Conservation (phyloP, 2,797 vertebrate genomes). For the Alfaro cultratus region DNA sequence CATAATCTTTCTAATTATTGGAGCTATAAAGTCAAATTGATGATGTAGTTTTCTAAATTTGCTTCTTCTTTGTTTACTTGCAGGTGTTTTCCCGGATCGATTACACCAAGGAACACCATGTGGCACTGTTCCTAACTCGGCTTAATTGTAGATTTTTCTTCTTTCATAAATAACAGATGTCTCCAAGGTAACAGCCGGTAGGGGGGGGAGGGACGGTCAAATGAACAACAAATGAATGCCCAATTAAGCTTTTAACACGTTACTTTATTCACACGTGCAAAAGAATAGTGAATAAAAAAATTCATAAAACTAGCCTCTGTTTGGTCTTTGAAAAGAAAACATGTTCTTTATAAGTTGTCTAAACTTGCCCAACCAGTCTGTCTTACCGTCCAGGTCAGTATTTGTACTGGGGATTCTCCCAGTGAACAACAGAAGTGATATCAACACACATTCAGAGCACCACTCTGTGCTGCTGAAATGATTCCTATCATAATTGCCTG, state of each 20-base stretch:
- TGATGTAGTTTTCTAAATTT: slow-evolving; percentile 16
- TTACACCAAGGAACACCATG: neutral
- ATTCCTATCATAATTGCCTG: slow-evolving; percentile 53
- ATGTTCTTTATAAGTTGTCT: neutral
- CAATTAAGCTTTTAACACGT: neutral
- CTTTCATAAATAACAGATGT: neutral
- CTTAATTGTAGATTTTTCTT: slow-evolving; percentile 1
- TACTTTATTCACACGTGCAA: neutral
- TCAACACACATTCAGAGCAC: slow-evolving; percentile 16
- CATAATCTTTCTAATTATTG: neutral
- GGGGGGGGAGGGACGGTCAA: neutral
- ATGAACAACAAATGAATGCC: slow-evolving; percentile 23
- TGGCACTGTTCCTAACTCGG: neutral
- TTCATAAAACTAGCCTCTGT: neutral
- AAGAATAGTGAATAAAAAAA: neutral
- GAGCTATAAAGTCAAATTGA: neutral
- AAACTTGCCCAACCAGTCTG: neutral
- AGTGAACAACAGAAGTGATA: neutral
- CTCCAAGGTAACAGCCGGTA: slow-evolving; percentile 10
- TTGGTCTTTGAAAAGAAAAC: neutral
- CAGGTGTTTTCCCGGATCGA: slow-evolving; percentile 6
- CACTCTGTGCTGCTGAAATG: slow-evolving; percentile 21
- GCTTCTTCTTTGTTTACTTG: slow-evolving; percentile 5
- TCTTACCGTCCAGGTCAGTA: neutral
- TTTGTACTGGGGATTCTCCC: neutral